Evolutionary conservation across 2,888 invertebrate genomes (phyloP).

Genomic region (Antitype chi): DNA sequence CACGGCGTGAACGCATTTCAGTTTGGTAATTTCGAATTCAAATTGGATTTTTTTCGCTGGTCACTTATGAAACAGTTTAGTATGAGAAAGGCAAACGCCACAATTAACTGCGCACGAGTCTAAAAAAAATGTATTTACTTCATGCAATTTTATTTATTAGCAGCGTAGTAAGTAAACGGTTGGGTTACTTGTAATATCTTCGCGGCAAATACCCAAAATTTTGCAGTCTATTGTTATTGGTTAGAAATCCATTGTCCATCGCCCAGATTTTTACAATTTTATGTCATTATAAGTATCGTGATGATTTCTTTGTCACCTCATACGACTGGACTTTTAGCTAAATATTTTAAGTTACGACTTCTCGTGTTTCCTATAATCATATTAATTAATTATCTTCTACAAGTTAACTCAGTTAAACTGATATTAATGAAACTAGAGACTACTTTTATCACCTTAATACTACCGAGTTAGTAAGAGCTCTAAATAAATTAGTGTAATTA

Average conservation of each 20-base stretch:
- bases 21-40: neutral
- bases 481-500: slow-evolving; percentile 79
- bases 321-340: neutral
- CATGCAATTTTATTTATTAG: slow-evolving; percentile 7
- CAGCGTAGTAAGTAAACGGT: neutral
- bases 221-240: slow-evolving; percentile 17
- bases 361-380: slow-evolving; percentile 4
- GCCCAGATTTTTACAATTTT: slow-evolving; percentile 5
- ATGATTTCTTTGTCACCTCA: neutral
- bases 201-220: slow-evolving; percentile 3
- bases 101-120: neutral
- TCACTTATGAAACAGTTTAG: neutral
- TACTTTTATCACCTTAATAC: slow-evolving; percentile 44
- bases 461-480: slow-evolving; percentile 47
- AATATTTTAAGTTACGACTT: neutral
- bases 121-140: neutral
- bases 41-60: neutral
- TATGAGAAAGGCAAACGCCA: neutral
- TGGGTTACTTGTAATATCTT: neutral
- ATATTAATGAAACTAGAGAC: slow-evolving; percentile 45
- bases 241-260: neutral
- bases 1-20: neutral
- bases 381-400: slow-evolving; percentile 52
- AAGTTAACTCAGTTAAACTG: slow-evolving; percentile 61
- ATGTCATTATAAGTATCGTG: neutral